Conservation (phyloP, 1,140 invertebrate genomes). For the Halyomorpha halys region DNA sequence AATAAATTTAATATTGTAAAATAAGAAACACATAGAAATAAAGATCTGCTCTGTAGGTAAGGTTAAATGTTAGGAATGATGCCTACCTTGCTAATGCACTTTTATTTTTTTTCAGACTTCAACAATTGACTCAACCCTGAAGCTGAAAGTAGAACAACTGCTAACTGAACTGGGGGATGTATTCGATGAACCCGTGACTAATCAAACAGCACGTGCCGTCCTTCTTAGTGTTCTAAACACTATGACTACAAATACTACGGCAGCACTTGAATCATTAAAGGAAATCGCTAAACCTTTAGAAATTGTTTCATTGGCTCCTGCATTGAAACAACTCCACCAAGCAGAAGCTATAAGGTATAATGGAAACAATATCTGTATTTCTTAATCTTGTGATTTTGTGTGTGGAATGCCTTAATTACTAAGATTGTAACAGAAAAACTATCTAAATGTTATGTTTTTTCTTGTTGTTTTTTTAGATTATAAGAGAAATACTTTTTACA, state of each 20-base stretch:
- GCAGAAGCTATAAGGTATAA: conserved; percentile 38
- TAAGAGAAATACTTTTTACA: no score
- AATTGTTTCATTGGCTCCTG: conserved; percentile 51
- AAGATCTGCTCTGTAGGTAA: no score
- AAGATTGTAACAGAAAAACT: neutral
- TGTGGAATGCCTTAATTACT: neutral
- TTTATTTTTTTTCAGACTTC: conserved; percentile 36
- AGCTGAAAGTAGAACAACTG: conserved; percentile 52
- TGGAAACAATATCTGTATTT: conserved; percentile 21
- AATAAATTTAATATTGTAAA: no score
- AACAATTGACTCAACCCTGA: conserved; percentile 47
- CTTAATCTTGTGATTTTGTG: neutral
- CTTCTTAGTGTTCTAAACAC: conserved; percentile 52
- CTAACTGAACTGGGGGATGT: conserved; percentile 57
- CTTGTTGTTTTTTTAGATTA: neutral
- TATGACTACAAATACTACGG: conserved; percentile 55
- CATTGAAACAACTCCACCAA: conserved; percentile 37
- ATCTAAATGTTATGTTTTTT: neutral
- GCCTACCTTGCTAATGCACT: no score
- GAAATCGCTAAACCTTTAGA: conserved; percentile 61
- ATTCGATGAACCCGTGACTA: conserved; percentile 60
- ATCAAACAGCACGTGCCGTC: conserved; percentile 56
- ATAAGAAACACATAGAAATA: no score
- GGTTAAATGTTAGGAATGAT: no score
- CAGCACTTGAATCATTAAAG: conserved; percentile 55